These are phyloP conservation scores for Diplogasteroides magnus DNA, from an alignment of 1,140 invertebrate species.

Conservation along the genomic window DNA sequence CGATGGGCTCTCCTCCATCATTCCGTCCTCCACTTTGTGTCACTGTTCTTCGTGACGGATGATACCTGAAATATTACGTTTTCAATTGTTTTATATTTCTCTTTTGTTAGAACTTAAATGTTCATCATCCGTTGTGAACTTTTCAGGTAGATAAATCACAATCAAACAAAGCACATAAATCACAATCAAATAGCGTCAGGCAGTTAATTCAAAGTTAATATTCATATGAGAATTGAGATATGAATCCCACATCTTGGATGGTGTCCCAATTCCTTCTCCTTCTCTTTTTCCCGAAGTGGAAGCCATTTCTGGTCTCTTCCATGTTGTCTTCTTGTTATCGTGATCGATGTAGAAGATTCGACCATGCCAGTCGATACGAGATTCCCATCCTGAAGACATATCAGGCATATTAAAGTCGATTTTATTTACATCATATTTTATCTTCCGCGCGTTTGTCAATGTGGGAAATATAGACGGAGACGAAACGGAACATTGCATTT, in stretches of 20 bases:
- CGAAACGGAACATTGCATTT: not conserved
- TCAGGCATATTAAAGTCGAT: too few relatives aligned
- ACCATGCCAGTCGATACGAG: not conserved
- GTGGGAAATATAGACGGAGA: not conserved
- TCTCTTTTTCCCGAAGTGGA: not conserved
- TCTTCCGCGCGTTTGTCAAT: not conserved
- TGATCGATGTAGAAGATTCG: not conserved
- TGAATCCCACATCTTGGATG: not conserved
- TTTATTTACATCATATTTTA: not conserved
- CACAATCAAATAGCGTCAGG: too few relatives aligned
- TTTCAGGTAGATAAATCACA: too few relatives aligned
- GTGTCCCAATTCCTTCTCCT: not conserved
- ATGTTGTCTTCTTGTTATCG: not conserved
- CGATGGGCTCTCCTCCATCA: not conserved
- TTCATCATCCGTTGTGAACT: too few relatives aligned
- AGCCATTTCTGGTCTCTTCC: not conserved
- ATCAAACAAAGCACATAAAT: too few relatives aligned
- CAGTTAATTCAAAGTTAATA: too few relatives aligned
- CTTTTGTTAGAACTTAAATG: too few relatives aligned
- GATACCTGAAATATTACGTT: not conserved
- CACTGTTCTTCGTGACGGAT: not conserved
- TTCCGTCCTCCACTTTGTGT: not conserved
- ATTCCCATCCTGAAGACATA: not conserved
- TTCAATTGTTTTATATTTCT: too few relatives aligned
- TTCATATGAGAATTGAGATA: too few relatives aligned